phyloP scores from a whole-genome alignment of 2,113 vertebrate genomes.

The Pelecanoides urinatrix region DNA sequence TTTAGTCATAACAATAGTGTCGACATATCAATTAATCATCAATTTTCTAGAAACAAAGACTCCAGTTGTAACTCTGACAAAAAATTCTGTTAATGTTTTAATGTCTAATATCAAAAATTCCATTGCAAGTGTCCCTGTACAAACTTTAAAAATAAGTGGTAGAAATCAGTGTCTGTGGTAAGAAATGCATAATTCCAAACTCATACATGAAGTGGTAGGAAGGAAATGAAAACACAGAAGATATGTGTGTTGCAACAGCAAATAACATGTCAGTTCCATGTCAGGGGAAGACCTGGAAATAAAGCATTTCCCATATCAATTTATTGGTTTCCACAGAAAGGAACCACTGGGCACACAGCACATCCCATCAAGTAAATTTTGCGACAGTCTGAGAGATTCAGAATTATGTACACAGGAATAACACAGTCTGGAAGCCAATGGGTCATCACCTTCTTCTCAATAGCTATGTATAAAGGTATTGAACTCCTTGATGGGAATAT shows the following conservation, averaged over 20 bases:
- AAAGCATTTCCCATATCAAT: neutral
- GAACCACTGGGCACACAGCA: neutral
- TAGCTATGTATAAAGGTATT: neutral
- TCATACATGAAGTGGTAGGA: neutral
- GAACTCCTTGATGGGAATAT: neutral
- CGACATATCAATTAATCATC: neutral
- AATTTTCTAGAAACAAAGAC: neutral
- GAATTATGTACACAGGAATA: neutral
- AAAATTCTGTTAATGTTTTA: neutral
- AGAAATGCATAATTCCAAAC: neutral
- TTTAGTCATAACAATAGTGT: neutral
- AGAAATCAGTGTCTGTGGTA: neutral
- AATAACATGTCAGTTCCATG: neutral
- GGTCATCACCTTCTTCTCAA: neutral
- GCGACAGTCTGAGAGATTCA: neutral
- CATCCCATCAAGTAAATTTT: neutral
- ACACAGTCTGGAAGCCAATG: neutral
- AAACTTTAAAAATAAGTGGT: neutral
- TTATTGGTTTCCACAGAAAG: neutral
- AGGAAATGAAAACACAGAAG: neutral
- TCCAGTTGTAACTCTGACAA: neutral
- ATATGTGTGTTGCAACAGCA: neutral
- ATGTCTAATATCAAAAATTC: neutral
- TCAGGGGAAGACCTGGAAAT: neutral
- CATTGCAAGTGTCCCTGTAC: neutral